Evolutionary conservation across 2,113 vertebrate species (phyloP).

Genomic region (Oncorhynchus gorbuscha): DNA sequence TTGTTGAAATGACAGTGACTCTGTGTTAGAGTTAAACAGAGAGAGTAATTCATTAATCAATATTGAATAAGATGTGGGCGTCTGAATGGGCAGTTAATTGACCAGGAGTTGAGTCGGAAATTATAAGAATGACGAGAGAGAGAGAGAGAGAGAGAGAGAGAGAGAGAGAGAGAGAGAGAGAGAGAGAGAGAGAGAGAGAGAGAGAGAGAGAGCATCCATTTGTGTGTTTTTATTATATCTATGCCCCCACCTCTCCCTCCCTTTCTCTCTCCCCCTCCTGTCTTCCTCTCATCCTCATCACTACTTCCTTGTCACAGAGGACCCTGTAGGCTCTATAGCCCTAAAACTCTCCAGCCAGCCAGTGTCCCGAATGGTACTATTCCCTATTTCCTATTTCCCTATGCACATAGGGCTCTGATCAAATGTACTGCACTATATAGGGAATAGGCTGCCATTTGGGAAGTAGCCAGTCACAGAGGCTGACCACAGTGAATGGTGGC

Average conservation of each 20-base stretch:
- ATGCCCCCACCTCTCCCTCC: not conserved
- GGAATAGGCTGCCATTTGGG: not conserved
- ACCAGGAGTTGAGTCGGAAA: not conserved
- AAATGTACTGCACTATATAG: too few relatives aligned
- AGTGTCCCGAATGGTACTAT: not conserved
- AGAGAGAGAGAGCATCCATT: too few relatives aligned
- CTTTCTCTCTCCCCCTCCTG: not conserved
- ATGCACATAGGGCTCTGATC: not conserved
- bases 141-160: too few relatives aligned
- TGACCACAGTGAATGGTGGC: conserved; percentile 61
- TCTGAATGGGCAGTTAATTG: conserved; percentile 11
- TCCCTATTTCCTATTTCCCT: too few relatives aligned
- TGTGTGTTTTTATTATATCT: not conserved
- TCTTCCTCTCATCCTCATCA: conserved; percentile 15
- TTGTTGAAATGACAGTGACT: not conserved
- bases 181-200: too few relatives aligned
- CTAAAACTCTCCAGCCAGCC: not conserved
- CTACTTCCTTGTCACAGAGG: conserved; percentile 27
- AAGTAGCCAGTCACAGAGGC: conserved; percentile 7
- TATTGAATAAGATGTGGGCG: conserved; percentile 9
- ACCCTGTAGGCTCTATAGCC: not conserved
- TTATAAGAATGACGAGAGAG: too few relatives aligned
- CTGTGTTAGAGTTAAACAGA: not conserved
- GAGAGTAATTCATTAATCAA: conserved; percentile 2
- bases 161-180: too few relatives aligned